Percentiles rank a stretch among this genome's conserved stretches.
Conservation (phyloP, 2,113 vertebrate genomes). For the Cyanistes caeruleus region DNA sequence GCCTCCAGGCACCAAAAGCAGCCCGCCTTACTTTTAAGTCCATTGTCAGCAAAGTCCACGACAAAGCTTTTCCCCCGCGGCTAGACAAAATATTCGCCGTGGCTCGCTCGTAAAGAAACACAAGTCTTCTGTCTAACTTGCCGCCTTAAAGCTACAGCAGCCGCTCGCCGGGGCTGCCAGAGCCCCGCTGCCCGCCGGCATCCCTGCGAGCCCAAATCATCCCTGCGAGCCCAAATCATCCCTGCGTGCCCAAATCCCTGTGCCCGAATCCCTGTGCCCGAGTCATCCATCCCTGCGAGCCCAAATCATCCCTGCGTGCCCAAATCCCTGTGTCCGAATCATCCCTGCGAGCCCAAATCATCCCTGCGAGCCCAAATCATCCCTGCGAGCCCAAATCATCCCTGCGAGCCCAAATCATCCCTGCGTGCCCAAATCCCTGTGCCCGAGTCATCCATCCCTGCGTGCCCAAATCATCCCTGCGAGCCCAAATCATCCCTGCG, state of each 20-base stretch:
- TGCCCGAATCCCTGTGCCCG: too few species aligned
- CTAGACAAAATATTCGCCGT: constrained; percentile 77
- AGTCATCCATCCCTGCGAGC: too few species aligned
- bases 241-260: neutral
- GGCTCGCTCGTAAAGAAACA: constrained; percentile 61
- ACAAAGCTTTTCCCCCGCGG: constrained; percentile 76
- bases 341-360: too few species aligned
- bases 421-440: too few species aligned
- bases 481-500: too few species aligned
- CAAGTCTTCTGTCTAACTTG: constrained; percentile 68
- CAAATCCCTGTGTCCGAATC: neutral
- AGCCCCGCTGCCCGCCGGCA: neutral
- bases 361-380: too few species aligned
- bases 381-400: neutral
- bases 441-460: too few species aligned
- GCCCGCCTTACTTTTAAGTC: constrained; percentile 77
- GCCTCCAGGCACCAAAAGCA: constrained; percentile 72
- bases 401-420: too few species aligned
- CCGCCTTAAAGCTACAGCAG: constrained; percentile 71
- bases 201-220: neutral
- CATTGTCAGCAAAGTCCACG: constrained; percentile 76
- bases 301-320: neutral
- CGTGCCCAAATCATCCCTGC: neutral
- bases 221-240: too few species aligned
- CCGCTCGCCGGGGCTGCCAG: neutral